Evolutionary conservation across 2,888 invertebrate species (phyloP), one percentile per base, ranked within the genome.

Genomic region (Drosophila fulvimacula): DNA sequence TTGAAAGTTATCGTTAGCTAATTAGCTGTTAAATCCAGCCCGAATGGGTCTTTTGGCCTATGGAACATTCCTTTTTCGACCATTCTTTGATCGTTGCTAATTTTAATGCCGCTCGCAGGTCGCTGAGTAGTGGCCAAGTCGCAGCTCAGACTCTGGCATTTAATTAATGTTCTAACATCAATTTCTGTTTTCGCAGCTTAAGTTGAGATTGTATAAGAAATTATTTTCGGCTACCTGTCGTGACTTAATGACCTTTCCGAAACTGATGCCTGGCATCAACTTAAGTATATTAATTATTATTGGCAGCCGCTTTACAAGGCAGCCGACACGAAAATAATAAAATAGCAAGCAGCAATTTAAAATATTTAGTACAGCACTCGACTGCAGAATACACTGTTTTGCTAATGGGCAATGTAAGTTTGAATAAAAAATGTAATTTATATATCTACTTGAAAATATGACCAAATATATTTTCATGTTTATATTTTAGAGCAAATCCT

Each of bases 111-210:
- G 46, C 52, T 46, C 38, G 38, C 44, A 24, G 60, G 19, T 39
- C 55, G 56, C 34, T 27, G 19, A 53, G 48, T 44, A 36, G 59
- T 73, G 58, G 55, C 56, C 62, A 70, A 72, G 46, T 73, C 55
- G 63, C 57, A 24, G n/a, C 13, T 62, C 51, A 13, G 44, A 42
- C 57, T 59, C 56, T 60, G 69, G 66, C 67, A 68, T 59, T 53
- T 73, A 82, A 85, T 88, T 82, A 85, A 82, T 82, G 82, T 79
- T 85, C 76, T 76, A 72, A 72, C 79, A 79, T 82, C 58, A 73
- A 79, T 87, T 87, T 69, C 63, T 65, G 69, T 67, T 76, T 79
- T 65, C 36, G 58, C 42, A 70, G 52, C 65, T 44, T 15, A 24
- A 46, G 51, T 15, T 32, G 24, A 46, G 30, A 34, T 51, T 62